A percentile compares a stretch with the other conserved stretches of the same genome.
Evolutionary conservation across 2,113 vertebrate species (phyloP).

Genomic region (Corynorhinus townsendii): DNA sequence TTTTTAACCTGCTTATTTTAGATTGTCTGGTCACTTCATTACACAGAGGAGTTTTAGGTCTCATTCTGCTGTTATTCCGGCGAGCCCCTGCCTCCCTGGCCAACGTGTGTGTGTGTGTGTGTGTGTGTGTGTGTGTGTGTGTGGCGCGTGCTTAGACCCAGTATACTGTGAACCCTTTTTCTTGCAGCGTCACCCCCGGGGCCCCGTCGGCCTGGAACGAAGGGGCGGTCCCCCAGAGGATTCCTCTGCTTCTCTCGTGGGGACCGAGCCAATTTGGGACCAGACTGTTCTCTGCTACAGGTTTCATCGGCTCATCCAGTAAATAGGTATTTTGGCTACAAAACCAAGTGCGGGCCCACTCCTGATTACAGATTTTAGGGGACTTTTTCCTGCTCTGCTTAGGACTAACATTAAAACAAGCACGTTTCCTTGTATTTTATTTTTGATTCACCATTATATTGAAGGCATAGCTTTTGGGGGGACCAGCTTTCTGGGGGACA

Average conservation of each 20-base stretch:
- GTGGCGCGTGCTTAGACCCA: neutral
- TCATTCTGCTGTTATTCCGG: neutral
- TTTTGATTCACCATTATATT: neutral
- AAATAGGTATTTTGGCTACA: neutral
- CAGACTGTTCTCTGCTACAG: neutral
- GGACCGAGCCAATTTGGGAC: neutral
- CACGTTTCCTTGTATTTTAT: neutral
- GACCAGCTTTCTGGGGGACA: neutral
- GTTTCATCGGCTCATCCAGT: neutral
- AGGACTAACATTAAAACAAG: neutral
- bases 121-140: neutral
- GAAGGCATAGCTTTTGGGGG: neutral
- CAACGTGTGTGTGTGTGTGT: neutral
- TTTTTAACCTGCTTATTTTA: neutral
- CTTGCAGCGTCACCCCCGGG: neutral
- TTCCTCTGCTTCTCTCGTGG: neutral
- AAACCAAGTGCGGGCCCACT: neutral
- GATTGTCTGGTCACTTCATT: neutral
- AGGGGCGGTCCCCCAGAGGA: neutral
- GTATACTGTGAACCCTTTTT: neutral
- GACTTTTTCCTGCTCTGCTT: neutral
- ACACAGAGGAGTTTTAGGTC: neutral
- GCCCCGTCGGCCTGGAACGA: neutral
- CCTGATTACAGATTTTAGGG: neutral
- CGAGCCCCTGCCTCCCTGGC: neutral